A percentile compares a stretch with the other conserved stretches of the same genome.
Conservation (phyloP, 2,888 invertebrate species). For the Nycteola revayana region DNA sequence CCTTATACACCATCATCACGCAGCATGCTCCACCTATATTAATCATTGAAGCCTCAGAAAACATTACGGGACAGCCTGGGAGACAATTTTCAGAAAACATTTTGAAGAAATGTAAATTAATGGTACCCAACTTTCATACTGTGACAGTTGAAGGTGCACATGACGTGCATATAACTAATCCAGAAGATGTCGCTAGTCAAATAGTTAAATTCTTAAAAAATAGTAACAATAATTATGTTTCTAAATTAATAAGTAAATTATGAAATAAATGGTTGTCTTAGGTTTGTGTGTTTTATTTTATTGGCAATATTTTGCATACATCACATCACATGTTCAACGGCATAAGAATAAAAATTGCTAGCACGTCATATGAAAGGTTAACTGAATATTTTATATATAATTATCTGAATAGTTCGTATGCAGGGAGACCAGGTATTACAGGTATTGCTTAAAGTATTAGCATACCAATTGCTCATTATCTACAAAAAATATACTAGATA, state of each 20-base stretch:
- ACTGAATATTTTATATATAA: too few relatives aligned
- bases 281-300: too few relatives aligned
- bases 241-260: slow-evolving; percentile 27
- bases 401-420: too few relatives aligned
- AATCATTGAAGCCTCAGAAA: slow-evolving; percentile 39
- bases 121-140: slow-evolving; percentile 33
- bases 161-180: slow-evolving; percentile 80
- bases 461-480: too few relatives aligned
- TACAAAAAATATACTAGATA: too few relatives aligned
- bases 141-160: slow-evolving; percentile 75
- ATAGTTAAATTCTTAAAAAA: slow-evolving; percentile 54
- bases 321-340: too few relatives aligned
- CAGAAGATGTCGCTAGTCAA: slow-evolving; percentile 65
- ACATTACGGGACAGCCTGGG: slow-evolving; percentile 13
- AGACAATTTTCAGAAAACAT: slow-evolving; percentile 35
- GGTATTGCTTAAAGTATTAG: too few relatives aligned
- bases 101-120: slow-evolving; percentile 35
- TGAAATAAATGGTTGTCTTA: slow-evolving; percentile 18
- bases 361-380: too few relatives aligned
- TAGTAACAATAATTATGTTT: slow-evolving; percentile 7
- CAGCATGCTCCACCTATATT: slow-evolving; percentile 46
- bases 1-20: slow-evolving; percentile 34
- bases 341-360: too few relatives aligned
- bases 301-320: too few relatives aligned
- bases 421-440: too few relatives aligned